Conservation (phyloP, 2,888 invertebrate species). For the Nematopogon swammerdamellus region DNA sequence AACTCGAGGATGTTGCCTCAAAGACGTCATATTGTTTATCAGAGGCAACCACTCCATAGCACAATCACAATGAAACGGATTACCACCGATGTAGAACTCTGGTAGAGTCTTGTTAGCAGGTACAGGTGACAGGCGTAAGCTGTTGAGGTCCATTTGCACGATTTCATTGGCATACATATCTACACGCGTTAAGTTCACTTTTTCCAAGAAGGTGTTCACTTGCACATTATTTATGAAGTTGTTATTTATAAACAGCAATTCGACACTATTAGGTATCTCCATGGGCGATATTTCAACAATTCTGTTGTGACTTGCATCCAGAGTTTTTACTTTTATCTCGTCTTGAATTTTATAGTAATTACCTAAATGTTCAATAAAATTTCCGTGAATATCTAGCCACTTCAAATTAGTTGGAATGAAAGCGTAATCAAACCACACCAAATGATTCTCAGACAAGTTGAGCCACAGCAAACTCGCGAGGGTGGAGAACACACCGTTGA, state of each 20-base stretch:
- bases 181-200: constrained; percentile 78
- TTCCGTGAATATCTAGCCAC: constrained; percentile 87
- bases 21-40: constrained; percentile 80
- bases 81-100: constrained; percentile 88
- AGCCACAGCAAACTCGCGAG: constrained; percentile 79
- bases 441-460: constrained; percentile 86
- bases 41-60: constrained; percentile 93
- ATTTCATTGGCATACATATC: constrained; percentile 89
- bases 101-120: constrained; percentile 73
- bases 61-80: constrained; percentile 93
- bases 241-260: constrained; percentile 83
- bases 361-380: constrained; percentile 81
- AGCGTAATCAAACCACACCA: constrained; percentile 91
- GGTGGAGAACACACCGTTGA: constrained; percentile 85
- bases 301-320: constrained; percentile 87
- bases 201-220: constrained; percentile 83
- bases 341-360: constrained; percentile 85
- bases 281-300: constrained; percentile 76
- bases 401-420: constrained; percentile 85
- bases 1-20: constrained; percentile 80
- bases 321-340: constrained; percentile 74
- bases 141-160: constrained; percentile 78
- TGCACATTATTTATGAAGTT: constrained; percentile 80
- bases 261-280: constrained; percentile 84
- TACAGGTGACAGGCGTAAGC: constrained; percentile 73